A percentile compares a stretch with the other conserved stretches of the same genome.
These are phyloP conservation scores for Panopea generosa DNA, from an alignment of 2,888 invertebrate genomes.

Conservation along the genomic window DNA sequence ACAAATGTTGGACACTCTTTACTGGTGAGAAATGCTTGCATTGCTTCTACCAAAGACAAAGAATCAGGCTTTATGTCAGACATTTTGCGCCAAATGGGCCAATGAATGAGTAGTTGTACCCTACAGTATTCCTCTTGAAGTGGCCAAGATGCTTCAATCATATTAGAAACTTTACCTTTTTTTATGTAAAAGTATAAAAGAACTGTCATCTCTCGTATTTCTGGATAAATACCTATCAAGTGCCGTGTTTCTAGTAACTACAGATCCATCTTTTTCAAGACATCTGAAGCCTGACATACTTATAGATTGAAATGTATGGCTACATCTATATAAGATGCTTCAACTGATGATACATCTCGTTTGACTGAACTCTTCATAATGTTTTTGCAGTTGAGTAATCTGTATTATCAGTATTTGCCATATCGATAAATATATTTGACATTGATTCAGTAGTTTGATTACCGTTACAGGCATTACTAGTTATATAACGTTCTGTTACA, in stretches of 20 bases:
- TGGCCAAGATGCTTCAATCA: slow-evolving; percentile 47
- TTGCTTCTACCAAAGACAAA: slow-evolving; percentile 44
- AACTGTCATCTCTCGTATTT: not conserved
- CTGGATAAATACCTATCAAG: slow-evolving; percentile 36
- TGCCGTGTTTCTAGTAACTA: slow-evolving; percentile 4
- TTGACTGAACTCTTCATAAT: slow-evolving; percentile 61
- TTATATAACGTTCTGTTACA: slow-evolving; percentile 48
- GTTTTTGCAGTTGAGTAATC: slow-evolving; percentile 28
- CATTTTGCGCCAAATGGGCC: slow-evolving; percentile 60
- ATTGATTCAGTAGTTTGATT: no score
- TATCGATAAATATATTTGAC: not conserved
- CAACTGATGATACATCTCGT: slow-evolving; percentile 60
- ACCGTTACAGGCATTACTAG: slow-evolving; percentile 64
- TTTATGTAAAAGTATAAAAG: slow-evolving; percentile 26
- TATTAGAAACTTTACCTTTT: not conserved
- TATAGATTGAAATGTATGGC: slow-evolving; percentile 58
- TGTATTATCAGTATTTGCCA: slow-evolving; percentile 20
- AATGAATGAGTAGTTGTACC: slow-evolving; percentile 51
- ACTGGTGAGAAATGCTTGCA: slow-evolving; percentile 37
- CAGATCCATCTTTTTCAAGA: slow-evolving; percentile 33
- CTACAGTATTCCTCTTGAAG: slow-evolving; percentile 52
- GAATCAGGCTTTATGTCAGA: slow-evolving; percentile 51
- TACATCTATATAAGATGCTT: slow-evolving; percentile 58
- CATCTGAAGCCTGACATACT: slow-evolving; percentile 54
- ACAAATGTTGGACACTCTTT: slow-evolving; percentile 51